A percentile compares a stretch with the other conserved stretches of the same genome.
Conservation (phyloP, 1,140 invertebrate genomes). For the Heliconius nattereri region DNA sequence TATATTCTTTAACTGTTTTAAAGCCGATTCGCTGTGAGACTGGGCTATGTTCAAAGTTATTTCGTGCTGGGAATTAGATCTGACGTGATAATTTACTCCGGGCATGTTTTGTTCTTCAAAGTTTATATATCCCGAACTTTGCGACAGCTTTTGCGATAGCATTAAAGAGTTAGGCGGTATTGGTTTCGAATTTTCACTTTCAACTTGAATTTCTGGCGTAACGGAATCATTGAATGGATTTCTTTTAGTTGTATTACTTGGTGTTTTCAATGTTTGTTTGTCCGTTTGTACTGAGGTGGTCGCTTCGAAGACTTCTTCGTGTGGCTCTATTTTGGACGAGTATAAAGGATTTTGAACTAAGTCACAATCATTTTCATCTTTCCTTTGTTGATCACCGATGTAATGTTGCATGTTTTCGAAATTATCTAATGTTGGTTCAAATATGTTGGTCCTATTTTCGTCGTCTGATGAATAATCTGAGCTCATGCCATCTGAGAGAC, state of each 20-base stretch:
- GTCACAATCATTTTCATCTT: constrained; percentile 67
- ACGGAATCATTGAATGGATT: constrained; percentile 79
- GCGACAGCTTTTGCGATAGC: constrained; percentile 84
- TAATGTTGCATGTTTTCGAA: constrained; percentile 78
- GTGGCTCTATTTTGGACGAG: constrained; percentile 76
- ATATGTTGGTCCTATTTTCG: constrained; percentile 78
- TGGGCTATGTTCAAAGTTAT: constrained; percentile 85
- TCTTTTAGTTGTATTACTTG: constrained; percentile 72
- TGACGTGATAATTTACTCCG: constrained; percentile 75
- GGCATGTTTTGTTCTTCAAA: constrained; percentile 50
- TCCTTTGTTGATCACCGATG: constrained; percentile 64
- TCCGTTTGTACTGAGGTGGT: constrained; percentile 40
- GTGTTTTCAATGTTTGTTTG: constrained; percentile 60
- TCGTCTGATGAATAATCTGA: constrained; percentile 79
- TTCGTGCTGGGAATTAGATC: constrained; percentile 85
- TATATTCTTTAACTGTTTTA: constrained; percentile 85
- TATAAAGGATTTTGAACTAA: constrained; percentile 77
- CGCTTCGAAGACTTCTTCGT: constrained; percentile 51
- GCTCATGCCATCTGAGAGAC: constrained; percentile 76
- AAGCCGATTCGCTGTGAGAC: constrained; percentile 89
- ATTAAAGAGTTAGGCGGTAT: constrained; percentile 80
- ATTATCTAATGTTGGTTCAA: constrained; percentile 79
- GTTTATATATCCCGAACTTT: constrained; percentile 86
- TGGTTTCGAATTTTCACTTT: constrained; percentile 75
- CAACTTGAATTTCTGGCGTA: constrained; percentile 77